phyloP scores from a whole-genome alignment of 2,888 invertebrate genomes.

The Chironomus tentans region DNA sequence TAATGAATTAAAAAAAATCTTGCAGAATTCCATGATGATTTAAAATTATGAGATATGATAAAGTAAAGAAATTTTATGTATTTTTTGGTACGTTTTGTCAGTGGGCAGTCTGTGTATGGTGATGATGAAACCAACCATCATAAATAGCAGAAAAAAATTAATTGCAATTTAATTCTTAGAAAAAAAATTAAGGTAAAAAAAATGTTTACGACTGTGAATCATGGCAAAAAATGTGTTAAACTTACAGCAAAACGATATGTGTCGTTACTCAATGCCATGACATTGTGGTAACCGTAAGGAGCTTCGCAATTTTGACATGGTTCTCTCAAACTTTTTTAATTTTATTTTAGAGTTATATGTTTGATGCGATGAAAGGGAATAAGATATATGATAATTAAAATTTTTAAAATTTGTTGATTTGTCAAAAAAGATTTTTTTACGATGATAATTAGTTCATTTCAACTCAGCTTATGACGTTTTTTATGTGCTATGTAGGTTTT shows the following conservation, averaged over 20 bases:
- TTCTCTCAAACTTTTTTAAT: slow-evolving; percentile 49
- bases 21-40: not conserved
- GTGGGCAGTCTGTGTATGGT: not conserved
- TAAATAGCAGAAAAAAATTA: not conserved
- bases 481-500: no score
- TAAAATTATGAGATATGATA: not conserved
- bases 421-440: not conserved
- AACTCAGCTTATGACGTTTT: not conserved
- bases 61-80: no score
- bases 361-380: not conserved
- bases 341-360: not conserved
- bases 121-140: not conserved
- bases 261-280: slow-evolving; percentile 81
- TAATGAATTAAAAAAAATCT: not conserved
- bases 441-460: not conserved
- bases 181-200: not conserved
- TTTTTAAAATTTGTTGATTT: not conserved
- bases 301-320: slow-evolving; percentile 78
- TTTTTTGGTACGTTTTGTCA: not conserved
- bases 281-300: slow-evolving; percentile 93
- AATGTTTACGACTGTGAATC: not conserved
- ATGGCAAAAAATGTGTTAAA: slow-evolving; percentile 34
- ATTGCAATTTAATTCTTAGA: not conserved
- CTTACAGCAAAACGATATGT: slow-evolving; percentile 79
- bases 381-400: not conserved